Percentiles rank a stretch among this genome's conserved stretches.
phyloP scores from a whole-genome alignment of 2,113 vertebrate genomes.

The Gallinago undulata region DNA sequence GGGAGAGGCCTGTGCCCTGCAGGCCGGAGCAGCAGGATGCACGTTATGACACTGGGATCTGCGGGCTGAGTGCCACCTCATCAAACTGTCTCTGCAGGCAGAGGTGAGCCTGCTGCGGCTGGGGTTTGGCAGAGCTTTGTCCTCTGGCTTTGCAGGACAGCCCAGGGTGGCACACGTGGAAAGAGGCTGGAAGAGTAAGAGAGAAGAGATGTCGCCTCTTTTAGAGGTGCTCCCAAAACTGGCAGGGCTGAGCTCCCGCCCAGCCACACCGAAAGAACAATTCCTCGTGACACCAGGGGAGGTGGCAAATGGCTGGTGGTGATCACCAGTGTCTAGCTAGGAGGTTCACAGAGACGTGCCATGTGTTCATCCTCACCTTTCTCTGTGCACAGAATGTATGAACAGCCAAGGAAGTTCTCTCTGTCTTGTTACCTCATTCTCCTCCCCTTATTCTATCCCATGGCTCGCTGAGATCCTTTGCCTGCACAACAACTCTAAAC shows the following conservation, averaged over 20 bases:
- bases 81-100: not conserved
- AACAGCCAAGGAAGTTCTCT: not conserved
- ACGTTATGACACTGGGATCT: not conserved
- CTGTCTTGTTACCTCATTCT: not conserved
- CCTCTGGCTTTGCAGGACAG: not conserved
- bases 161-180: not conserved
- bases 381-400: not conserved
- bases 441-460: not conserved
- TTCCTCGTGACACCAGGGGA: rapidly evolving
- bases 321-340: not conserved
- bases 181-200: not conserved
- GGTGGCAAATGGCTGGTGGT: not conserved
- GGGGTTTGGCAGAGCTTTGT: not conserved
- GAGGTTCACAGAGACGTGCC: not conserved
- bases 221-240: not conserved
- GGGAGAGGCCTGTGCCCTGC: constrained; percentile 40
- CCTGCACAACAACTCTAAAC: not conserved
- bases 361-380: not conserved
- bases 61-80: not conserved
- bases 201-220: not conserved
- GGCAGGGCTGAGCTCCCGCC: not conserved
- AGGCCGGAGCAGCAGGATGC: constrained; percentile 35
- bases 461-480: not conserved
- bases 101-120: not conserved
- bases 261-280: not conserved